A percentile compares a stretch with the other conserved stretches of the same genome.
These are phyloP conservation scores for Muntiacus muntjak DNA, from an alignment of 2,113 vertebrate genomes.

Conservation along the genomic window DNA sequence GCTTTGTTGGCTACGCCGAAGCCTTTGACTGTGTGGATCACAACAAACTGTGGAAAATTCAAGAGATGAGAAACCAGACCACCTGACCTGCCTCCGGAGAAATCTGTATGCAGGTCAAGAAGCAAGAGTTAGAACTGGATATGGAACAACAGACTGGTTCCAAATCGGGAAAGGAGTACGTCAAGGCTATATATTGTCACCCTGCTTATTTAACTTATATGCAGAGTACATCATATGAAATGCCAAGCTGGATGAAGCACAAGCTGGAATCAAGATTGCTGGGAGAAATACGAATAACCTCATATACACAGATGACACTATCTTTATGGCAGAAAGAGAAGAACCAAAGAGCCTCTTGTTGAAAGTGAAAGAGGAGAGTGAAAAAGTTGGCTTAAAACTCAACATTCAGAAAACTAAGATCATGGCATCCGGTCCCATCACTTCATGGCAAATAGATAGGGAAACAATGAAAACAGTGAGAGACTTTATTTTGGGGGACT, in stretches of 20 bases:
- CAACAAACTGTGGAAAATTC: not conserved
- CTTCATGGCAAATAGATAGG: not conserved
- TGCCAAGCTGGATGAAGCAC: not conserved
- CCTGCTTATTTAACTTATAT: not conserved
- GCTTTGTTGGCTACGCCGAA: not conserved
- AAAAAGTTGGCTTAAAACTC: not conserved
- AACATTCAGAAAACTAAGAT: not conserved
- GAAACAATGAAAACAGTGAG: not conserved
- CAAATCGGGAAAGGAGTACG: fast-evolving
- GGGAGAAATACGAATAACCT: not conserved
- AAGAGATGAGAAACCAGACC: not conserved
- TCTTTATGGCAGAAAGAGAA: not conserved
- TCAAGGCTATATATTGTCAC: not conserved
- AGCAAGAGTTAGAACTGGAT: not conserved
- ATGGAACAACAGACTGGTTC: not conserved
- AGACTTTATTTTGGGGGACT: not conserved
- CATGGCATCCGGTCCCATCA: not conserved
- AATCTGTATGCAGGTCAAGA: not conserved
- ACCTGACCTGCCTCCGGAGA: not conserved
- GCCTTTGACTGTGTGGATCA: not conserved
- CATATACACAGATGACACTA: not conserved
- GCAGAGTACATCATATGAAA: not conserved
- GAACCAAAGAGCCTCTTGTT: not conserved
- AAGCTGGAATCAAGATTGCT: not conserved
- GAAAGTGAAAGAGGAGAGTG: not conserved